These are phyloP conservation scores for Cryptus armator DNA, from an alignment of 2,888 invertebrate species.

Conservation along the genomic window DNA sequence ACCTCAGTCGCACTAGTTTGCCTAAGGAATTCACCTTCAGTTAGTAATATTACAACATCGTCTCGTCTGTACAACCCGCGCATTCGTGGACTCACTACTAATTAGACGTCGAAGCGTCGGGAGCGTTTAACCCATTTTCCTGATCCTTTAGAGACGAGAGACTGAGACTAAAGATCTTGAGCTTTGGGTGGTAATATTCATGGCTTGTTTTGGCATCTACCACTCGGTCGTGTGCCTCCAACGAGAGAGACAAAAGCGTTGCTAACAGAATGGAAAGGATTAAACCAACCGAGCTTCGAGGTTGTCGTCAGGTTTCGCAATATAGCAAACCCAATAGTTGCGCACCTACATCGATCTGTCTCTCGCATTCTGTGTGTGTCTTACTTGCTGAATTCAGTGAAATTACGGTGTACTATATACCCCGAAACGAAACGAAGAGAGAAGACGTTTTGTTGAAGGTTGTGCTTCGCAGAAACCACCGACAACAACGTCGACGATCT, in stretches of 20 bases:
- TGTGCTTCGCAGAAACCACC: neutral
- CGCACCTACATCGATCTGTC: neutral
- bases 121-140: neutral
- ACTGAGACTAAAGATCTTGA: conserved; percentile 30
- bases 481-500: neutral
- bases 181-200: conserved; percentile 43
- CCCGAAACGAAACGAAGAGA: neutral
- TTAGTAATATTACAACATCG: conserved; percentile 1
- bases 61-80: neutral
- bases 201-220: conserved; percentile 28
- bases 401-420: neutral
- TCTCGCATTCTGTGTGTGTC: neutral
- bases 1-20: neutral
- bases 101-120: conserved; percentile 40
- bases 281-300: conserved; percentile 8
- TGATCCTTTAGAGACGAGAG: conserved; percentile 19
- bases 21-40: neutral
- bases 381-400: neutral
- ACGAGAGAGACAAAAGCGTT: conserved; percentile 26
- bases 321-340: conserved; percentile 25
- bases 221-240: conserved; percentile 30
- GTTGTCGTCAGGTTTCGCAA: conserved; percentile 7
- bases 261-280: conserved; percentile 19
- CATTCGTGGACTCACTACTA: conserved; percentile 30
- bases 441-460: neutral